Evolutionary conservation across 92 coral and sea anemone genomes (phyloP).

Genomic region (Phenganax subtilis): DNA sequence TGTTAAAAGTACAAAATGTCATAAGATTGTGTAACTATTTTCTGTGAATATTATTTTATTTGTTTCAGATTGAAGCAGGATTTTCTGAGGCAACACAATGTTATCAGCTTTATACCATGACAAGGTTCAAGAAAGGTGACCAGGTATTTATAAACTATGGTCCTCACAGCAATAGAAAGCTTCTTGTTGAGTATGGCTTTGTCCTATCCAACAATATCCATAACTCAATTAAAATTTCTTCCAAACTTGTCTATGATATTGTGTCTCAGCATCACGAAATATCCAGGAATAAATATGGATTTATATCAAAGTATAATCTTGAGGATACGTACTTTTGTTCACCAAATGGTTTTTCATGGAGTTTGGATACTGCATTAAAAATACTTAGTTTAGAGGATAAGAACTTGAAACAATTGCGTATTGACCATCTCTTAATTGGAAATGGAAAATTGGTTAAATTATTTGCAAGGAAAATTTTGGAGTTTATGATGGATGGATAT

Average conservation of each 20-base stretch:
- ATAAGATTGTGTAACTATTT: neutral
- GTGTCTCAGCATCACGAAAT: slow-evolving; percentile 11
- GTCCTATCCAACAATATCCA: slow-evolving; percentile 69
- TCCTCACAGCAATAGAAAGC: slow-evolving; percentile 74
- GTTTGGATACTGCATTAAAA: slow-evolving; percentile 50
- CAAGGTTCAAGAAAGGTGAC: slow-evolving; percentile 54
- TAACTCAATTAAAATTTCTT: slow-evolving; percentile 43
- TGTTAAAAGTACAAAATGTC: too few species aligned
- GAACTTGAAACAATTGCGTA: slow-evolving; percentile 35
- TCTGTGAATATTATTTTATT: neutral
- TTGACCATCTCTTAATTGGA: slow-evolving; percentile 42
- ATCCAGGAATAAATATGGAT: slow-evolving; percentile 46
- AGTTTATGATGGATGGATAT: slow-evolving; percentile 38
- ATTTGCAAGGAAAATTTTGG: slow-evolving; percentile 52
- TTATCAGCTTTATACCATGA: slow-evolving; percentile 60
- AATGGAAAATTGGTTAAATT: slow-evolving; percentile 36
- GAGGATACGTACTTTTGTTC: slow-evolving; percentile 60
- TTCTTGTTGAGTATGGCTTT: slow-evolving; percentile 86
- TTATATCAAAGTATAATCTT: slow-evolving; percentile 50
- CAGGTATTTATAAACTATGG: slow-evolving; percentile 96
- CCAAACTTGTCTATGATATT: slow-evolving; percentile 39
- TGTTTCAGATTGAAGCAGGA: slow-evolving; percentile 64
- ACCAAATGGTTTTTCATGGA: slow-evolving; percentile 77
- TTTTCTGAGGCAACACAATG: slow-evolving; percentile 42
- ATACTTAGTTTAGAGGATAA: slow-evolving; percentile 60